Conservation (phyloP, 2,888 invertebrate species). For the Mantis religiosa region DNA sequence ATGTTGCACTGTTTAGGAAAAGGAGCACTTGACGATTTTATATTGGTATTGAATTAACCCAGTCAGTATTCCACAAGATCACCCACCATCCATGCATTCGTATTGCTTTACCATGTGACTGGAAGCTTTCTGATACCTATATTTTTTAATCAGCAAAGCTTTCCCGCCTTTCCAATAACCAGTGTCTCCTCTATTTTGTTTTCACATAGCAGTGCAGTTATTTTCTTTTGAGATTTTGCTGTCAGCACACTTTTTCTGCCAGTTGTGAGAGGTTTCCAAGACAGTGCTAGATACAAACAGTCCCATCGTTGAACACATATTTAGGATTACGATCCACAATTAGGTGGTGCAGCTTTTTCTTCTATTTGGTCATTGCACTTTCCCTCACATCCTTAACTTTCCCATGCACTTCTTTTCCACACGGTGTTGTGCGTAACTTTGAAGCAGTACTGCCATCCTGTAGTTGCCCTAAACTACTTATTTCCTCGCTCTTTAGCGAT, state of each 20-base stretch:
- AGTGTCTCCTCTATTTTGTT: not conserved
- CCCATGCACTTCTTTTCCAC: not conserved
- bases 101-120: not conserved
- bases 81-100: constrained; percentile 16
- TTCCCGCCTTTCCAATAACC: not conserved
- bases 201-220: not conserved
- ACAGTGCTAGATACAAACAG: not conserved
- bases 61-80: constrained; percentile 4
- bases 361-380: not conserved
- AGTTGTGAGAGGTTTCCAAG: not conserved
- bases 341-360: not conserved
- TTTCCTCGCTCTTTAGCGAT: not conserved
- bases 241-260: not conserved
- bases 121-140: not conserved
- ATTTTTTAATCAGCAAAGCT: constrained; percentile 4
- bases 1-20: not conserved
- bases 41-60: not conserved
- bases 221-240: constrained; percentile 17
- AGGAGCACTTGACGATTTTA: not conserved
- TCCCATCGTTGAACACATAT: not conserved
- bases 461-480: not conserved
- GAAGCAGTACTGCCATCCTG: constrained; percentile 13
- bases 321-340: not conserved
- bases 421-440: constrained; percentile 5
- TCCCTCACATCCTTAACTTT: not conserved